Percentiles rank a stretch among this genome's conserved stretches.
Evolutionary conservation across 2,888 invertebrate species (phyloP).

Genomic region (Dysmachus trigonus): DNA sequence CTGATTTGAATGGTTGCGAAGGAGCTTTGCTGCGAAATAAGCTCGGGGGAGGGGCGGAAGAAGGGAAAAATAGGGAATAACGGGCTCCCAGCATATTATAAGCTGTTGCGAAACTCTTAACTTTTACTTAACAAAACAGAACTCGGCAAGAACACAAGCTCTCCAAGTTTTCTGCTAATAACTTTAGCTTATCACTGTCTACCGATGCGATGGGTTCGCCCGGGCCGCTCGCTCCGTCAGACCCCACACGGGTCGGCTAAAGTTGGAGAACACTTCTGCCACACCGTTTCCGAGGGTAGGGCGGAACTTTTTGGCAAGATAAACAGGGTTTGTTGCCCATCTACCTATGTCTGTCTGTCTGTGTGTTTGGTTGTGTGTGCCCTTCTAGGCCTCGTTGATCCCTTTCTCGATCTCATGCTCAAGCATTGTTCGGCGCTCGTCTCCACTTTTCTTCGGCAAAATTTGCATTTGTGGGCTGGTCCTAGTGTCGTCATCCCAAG

Average conservation of each 20-base stretch:
- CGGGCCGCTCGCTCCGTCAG: too few species aligned
- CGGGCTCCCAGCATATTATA: slow-evolving; percentile 45
- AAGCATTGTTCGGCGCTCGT: slow-evolving; percentile 4
- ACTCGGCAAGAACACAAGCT: slow-evolving; percentile 46
- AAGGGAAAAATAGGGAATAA: slow-evolving; percentile 31
- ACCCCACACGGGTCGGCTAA: slow-evolving; percentile 27
- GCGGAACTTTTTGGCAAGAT: slow-evolving; percentile 38
- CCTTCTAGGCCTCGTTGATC: neutral
- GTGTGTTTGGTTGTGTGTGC: too few species aligned
- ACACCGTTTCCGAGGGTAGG: slow-evolving; percentile 25
- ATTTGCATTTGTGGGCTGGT: slow-evolving; percentile 40
- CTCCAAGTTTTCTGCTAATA: slow-evolving; percentile 46
- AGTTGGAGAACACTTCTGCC: slow-evolving; percentile 44
- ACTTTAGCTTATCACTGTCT: slow-evolving; percentile 48
- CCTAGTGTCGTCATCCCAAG: slow-evolving; percentile 1
- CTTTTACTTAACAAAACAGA: slow-evolving; percentile 48
- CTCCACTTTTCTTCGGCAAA: slow-evolving; percentile 14
- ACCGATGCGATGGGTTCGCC: slow-evolving; percentile 43
- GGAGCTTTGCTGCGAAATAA: slow-evolving; percentile 17
- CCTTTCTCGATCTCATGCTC: slow-evolving; percentile 2
- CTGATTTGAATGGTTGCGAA: slow-evolving; percentile 37
- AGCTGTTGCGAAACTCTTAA: slow-evolving; percentile 48
- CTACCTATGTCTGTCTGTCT: slow-evolving; percentile 11
- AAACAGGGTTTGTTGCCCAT: slow-evolving; percentile 38
- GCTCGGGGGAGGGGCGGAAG: neutral